Evolutionary conservation across 2,888 invertebrate species (phyloP), one percentile per base, ranked within the genome.

Genomic region (Theretra japonica): DNA sequence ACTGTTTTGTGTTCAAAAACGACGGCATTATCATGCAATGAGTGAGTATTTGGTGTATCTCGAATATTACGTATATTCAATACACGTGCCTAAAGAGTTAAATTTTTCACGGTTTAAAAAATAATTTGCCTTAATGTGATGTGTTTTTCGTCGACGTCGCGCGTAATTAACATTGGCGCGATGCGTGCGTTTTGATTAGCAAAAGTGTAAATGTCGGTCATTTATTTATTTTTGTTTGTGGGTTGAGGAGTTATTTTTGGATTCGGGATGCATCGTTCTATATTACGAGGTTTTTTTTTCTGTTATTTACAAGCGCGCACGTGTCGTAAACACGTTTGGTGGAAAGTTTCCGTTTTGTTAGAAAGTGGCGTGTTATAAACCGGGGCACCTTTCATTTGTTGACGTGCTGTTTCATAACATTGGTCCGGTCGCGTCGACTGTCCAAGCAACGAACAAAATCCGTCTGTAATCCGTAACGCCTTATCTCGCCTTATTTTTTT

Each of bases 171-270:
- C 79, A 76, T 74, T 80, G 74, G 76, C 69, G 72, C 74, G 73
- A 72, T 74, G 74, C 72, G 72, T 75, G 79, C 76, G 72, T 77
- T 76, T 79, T 82, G 77, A 78, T 77, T 78, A 75, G 70, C 68
- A 75, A 68, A 41, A 41, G 41, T 41, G 41, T 73, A 79, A 80
- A 80, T 60, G 77, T 85, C 81, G 83, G 83, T 82, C 83, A 82
- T 73, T 79, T 82, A 84, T 84, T 86, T 89, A 90, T 88, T 89
- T 88, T 86, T 74, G 87, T 86, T 87, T 86, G 83, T 88, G 86
- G 89, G 88, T 85, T 87, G 85, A 86, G 41, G 3, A 41, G 77
- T 90, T 91, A 92, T 91, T 92, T 92, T 88, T 83, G 85, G 83
- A 79, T 17, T 80, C 81, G 79, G 82, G 84, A 82, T 77, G 80